A percentile compares a stretch with the other conserved stretches of the same genome.
Evolutionary conservation across 2,888 invertebrate species (phyloP).

Genomic region (Smittia sp.): DNA sequence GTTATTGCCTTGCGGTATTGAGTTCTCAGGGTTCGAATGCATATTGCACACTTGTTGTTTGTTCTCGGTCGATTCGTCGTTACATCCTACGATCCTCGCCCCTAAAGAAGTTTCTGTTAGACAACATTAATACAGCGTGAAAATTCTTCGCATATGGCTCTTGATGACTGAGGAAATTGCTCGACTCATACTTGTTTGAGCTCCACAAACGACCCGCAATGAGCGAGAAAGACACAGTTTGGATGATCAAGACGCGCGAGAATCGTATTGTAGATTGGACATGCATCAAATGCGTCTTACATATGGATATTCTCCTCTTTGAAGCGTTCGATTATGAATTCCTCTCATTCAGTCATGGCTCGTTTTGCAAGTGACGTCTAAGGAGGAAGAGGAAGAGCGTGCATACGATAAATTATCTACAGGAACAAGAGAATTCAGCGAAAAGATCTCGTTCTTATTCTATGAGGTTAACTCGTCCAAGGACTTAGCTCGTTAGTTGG

Average conservation of each 20-base stretch:
- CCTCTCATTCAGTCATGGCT: not conserved
- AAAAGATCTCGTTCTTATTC: no score
- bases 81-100: not conserved
- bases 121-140: not conserved
- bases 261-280: slow-evolving; percentile 38
- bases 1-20: not conserved
- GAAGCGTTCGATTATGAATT: not conserved
- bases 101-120: not conserved
- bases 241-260: slow-evolving; percentile 4
- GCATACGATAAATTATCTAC: no score
- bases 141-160: slow-evolving; percentile 25
- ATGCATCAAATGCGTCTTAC: slow-evolving; percentile 36
- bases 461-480: no score
- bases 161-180: slow-evolving; percentile 27
- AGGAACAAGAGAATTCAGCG: no score
- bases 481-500: no score
- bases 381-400: not conserved
- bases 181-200: not conserved
- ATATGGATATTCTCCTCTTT: slow-evolving; percentile 32
- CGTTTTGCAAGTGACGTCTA: not conserved
- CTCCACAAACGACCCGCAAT: not conserved
- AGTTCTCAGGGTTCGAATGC: not conserved
- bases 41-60: no score
- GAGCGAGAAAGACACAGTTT: slow-evolving; percentile 20
- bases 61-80: no score